Evolutionary conservation across 2,888 invertebrate genomes (phyloP).

Genomic region (Sialis lutaria): DNA sequence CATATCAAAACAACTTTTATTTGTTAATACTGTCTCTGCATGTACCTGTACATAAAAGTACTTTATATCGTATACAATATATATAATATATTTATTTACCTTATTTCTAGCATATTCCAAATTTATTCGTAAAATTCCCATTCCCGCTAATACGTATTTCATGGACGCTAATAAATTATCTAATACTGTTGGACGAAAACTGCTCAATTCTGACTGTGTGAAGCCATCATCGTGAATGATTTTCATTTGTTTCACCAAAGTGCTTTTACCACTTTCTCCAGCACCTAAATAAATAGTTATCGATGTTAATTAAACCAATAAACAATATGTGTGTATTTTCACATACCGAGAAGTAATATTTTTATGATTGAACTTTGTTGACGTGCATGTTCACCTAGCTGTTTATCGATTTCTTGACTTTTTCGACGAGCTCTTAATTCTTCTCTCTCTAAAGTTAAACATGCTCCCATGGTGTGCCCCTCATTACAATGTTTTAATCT

Average conservation of each 20-base stretch:
- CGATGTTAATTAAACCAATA: neutral
- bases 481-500: conserved; percentile 12
- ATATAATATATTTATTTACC: conserved; percentile 14
- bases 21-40: conserved; percentile 31
- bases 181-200: conserved; percentile 42
- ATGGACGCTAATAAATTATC: conserved; percentile 46
- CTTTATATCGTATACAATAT: neutral
- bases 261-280: conserved; percentile 50
- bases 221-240: conserved; percentile 50
- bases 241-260: conserved; percentile 51
- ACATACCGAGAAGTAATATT: conserved; percentile 38
- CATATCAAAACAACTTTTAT: conserved; percentile 35
- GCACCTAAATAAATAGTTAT: conserved; percentile 27
- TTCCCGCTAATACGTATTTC: conserved; percentile 48
- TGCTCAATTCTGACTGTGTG: conserved; percentile 36
- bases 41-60: conserved; percentile 20
- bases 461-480: conserved; percentile 36
- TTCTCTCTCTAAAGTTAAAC: conserved; percentile 42
- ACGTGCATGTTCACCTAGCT: conserved; percentile 36
- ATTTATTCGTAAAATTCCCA: conserved; percentile 43
- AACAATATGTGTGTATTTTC: neutral
- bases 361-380: conserved; percentile 42
- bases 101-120: conserved; percentile 39
- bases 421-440: conserved; percentile 35
- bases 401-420: conserved; percentile 41